A percentile compares a stretch with the other conserved stretches of the same genome.
These are phyloP conservation scores for Hanleya hanleyi DNA, from an alignment of 2,888 invertebrate genomes.

Conservation along the genomic window DNA sequence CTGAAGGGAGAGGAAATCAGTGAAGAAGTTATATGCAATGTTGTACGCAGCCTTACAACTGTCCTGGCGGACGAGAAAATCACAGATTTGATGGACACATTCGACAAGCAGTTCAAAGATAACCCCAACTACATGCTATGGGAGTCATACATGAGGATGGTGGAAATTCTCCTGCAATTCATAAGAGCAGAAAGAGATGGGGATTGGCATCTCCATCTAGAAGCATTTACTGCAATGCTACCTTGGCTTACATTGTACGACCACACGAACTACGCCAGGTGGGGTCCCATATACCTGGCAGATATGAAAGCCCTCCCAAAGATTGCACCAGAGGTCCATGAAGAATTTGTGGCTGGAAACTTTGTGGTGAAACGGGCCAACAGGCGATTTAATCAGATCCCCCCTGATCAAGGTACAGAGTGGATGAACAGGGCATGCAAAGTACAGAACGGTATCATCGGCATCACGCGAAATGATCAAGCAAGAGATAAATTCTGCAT, in stretches of 20 bases:
- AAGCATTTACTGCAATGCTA: neutral
- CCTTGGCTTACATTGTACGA: too few species aligned
- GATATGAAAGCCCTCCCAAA: neutral
- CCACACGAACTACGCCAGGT: neutral
- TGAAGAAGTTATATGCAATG: neutral
- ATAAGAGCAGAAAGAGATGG: neutral
- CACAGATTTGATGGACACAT: neutral
- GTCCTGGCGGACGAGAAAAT: too few species aligned
- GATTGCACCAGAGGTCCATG: neutral
- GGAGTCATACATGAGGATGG: neutral
- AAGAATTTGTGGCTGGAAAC: too few species aligned
- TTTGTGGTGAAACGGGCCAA: too few species aligned
- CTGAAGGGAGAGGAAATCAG: neutral
- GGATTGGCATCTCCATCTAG: neutral
- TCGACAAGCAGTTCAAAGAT: neutral
- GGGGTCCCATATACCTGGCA: neutral
- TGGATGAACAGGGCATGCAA: too few species aligned
- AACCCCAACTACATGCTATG: neutral
- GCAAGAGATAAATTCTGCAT: too few species aligned
- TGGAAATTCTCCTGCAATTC: neutral
- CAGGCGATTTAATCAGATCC: too few species aligned
- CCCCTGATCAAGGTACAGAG: too few species aligned
- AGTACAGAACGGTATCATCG: too few species aligned
- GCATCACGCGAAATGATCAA: too few species aligned
- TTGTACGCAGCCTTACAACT: too few species aligned